Base-by-base conservation (phyloP, 2,888 invertebrate species). In the Andrena fulva region DNA sequence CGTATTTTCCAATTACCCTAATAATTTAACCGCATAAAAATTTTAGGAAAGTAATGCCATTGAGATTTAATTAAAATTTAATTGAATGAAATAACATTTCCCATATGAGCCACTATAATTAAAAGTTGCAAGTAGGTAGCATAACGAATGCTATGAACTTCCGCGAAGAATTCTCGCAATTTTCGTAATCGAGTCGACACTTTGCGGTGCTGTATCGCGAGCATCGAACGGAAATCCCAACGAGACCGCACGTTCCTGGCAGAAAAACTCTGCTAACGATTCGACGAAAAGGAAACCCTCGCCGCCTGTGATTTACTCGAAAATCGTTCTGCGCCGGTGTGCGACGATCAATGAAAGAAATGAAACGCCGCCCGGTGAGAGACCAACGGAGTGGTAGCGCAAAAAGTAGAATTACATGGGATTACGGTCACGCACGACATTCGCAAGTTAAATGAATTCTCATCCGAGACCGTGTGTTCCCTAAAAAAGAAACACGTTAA, bases 271-370 rank as follows among this genome's bases (percentile, higher is more conserved):
- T 8, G 66, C 68, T 82, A 82, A 82, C 78, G 74, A 69, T 78
- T 74, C 64, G 29, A 62, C 72, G 67, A 31, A 69, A 78, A 81
- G 79, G 73, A 63, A 79, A 79, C 64, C 79, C 64, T 73, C 72
- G 33, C 75, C 60, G 56, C 16, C 79, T 54, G 33, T 72, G 70
- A 79, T 72, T 76, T 63, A 64, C 67, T 80, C 71, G 75, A 62
- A 72, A 75, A 69, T 72, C 75, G 74, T 79, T 80, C 68, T 27
- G 33, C 71, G 35, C 29, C 48, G 48, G 35, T 76, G 60, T 82
- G 69, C 27, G 68, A 70, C 77, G 71, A 75, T 84, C 76, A 80
- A 77, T 76, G 76, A 82, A 72, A 72, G 60, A 72, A 77, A 73
- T 73, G 71, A 56, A 72, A 69, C 62, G 71, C 42, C 42, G 16